Evolutionary conservation across 2,888 invertebrate genomes (phyloP).

Genomic region (Drosophila incognita): DNA sequence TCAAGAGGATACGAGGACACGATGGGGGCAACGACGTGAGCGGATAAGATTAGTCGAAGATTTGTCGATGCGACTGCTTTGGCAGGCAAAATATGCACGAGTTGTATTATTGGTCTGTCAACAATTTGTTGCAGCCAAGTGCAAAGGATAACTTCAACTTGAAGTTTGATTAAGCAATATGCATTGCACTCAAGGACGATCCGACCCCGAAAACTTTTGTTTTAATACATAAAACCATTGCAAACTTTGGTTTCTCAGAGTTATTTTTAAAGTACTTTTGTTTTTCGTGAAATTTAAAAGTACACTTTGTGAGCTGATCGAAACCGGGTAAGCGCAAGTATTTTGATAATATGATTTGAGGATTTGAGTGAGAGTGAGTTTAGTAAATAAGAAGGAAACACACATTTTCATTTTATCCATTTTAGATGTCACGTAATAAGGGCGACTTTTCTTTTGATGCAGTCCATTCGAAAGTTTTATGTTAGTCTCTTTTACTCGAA

Average conservation of each 20-base stretch:
- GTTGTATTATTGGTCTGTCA: conserved; percentile 50
- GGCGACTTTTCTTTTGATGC: neutral
- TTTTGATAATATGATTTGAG: neutral
- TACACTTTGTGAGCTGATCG: neutral
- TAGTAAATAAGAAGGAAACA: neutral
- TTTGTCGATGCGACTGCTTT: conserved; percentile 22
- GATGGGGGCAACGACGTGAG: neutral
- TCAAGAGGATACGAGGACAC: neutral
- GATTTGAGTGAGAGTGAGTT: neutral
- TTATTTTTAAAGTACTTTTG: neutral
- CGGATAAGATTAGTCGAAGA: conserved; percentile 24
- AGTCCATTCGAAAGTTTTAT: neutral
- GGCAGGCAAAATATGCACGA: conserved; percentile 24
- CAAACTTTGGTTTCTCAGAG: neutral
- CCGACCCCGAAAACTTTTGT: conserved; percentile 11
- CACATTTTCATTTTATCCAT: neutral
- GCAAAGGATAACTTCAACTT: conserved; percentile 24
- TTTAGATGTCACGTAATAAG: too few relatives aligned
- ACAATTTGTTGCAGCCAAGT: conserved; percentile 51
- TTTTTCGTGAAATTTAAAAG: neutral
- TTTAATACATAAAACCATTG: conserved; percentile 5
- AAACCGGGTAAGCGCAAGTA: neutral
- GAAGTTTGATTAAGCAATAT: conserved; percentile 31
- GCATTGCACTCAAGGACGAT: conserved; percentile 4
- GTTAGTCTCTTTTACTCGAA: neutral